These are phyloP conservation scores for Eleutherodactylus coqui DNA, from an alignment of 2,797 vertebrate genomes.

Conservation along the genomic window DNA sequence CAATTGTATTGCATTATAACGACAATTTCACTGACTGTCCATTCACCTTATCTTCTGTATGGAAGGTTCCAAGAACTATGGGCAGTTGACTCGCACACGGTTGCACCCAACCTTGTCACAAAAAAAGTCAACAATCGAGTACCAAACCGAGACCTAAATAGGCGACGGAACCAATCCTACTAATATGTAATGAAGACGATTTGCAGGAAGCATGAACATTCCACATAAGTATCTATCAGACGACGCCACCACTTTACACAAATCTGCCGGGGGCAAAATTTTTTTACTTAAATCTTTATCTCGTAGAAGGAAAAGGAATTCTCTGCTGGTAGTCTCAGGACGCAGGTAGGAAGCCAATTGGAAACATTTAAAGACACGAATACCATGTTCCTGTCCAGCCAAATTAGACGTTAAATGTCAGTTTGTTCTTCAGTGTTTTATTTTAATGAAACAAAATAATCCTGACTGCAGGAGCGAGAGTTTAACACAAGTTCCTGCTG, in stretches of 20 bases:
- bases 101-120: too few relatives aligned
- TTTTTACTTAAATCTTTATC: background rate
- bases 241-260: background rate
- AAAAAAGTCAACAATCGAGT: too few relatives aligned
- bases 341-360: slow-evolving; percentile 45
- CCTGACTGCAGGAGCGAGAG: slow-evolving; percentile 58
- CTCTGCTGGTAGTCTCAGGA: slow-evolving; percentile 5
- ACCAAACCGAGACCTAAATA: background rate
- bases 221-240: slow-evolving; percentile 29
- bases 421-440: slow-evolving; percentile 45
- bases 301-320: slow-evolving; percentile 54
- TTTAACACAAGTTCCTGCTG: slow-evolving; percentile 71
- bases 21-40: too few relatives aligned
- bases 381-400: slow-evolving; percentile 29
- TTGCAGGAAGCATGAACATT: background rate
- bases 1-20: too few relatives aligned
- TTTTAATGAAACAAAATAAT: slow-evolving; percentile 73
- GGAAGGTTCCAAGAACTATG: too few relatives aligned
- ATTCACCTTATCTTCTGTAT: too few relatives aligned
- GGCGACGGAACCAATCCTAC: background rate
- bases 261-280: slow-evolving; percentile 54
- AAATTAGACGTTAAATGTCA: slow-evolving; percentile 42
- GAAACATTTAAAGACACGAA: slow-evolving; percentile 66
- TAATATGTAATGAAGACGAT: background rate
- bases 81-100: too few relatives aligned